A percentile compares a stretch with the other conserved stretches of the same genome.
Evolutionary conservation across 1,140 invertebrate genomes (phyloP).

Genomic region (Thaumatotibia leucotreta): DNA sequence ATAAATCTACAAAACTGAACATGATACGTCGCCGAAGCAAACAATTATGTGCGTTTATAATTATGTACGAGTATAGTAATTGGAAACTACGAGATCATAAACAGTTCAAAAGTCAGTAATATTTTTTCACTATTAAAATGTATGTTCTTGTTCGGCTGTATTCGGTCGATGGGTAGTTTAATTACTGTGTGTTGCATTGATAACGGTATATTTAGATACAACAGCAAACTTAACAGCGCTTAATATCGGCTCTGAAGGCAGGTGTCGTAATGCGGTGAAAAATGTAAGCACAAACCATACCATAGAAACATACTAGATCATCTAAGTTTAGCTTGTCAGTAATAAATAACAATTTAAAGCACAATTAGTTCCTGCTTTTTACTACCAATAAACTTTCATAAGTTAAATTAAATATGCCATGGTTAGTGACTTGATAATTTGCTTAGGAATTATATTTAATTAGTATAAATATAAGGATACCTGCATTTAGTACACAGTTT

Average conservation of each 20-base stretch:
- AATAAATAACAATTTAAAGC: neutral
- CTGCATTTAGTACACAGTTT: neutral
- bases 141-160: conserved; percentile 40
- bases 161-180: conserved; percentile 46
- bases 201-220: conserved; percentile 47
- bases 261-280: conserved; percentile 22
- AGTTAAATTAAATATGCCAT: neutral
- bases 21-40: conserved; percentile 45
- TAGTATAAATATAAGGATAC: neutral
- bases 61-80: conserved; percentile 63
- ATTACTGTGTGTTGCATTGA: conserved; percentile 48
- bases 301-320: neutral
- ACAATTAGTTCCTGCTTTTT: neutral
- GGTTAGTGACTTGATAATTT: neutral
- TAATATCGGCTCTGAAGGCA: conserved; percentile 19
- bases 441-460: neutral
- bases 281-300: conserved; percentile 19
- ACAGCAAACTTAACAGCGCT: conserved; percentile 9
- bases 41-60: conserved; percentile 50
- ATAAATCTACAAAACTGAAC: conserved; percentile 44
- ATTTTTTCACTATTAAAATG: conserved; percentile 62
- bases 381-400: neutral
- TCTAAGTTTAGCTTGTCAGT: too few species aligned
- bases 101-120: conserved; percentile 37
- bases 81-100: conserved; percentile 45